Conservation (phyloP, 2,113 vertebrate species). For the Eubucco bourcierii region DNA sequence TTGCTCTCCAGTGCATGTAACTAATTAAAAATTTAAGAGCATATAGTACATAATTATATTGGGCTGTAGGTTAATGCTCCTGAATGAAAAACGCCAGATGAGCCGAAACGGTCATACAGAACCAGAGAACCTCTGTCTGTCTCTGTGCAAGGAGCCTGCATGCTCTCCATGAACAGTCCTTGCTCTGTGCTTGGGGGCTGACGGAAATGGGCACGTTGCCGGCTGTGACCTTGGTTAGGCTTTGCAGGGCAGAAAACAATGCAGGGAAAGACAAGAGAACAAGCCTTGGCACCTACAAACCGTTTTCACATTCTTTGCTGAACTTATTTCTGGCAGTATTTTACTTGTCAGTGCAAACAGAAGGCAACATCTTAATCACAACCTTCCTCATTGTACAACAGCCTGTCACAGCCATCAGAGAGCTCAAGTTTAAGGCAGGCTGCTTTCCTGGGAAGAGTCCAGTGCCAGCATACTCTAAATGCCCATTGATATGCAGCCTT, state of each 20-base stretch:
- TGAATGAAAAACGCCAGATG: conserved; percentile 10
- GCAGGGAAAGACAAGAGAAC: background rate
- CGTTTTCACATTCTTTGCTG: background rate
- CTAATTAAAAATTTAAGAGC: conserved; percentile 53
- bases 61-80: conserved; percentile 25
- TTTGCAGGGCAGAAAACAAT: background rate
- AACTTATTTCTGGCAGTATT: background rate
- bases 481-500: background rate
- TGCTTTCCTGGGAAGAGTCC: background rate
- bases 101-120: background rate
- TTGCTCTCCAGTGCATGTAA: background rate
- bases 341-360: background rate
- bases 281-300: background rate
- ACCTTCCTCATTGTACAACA: background rate
- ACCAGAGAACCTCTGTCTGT: background rate
- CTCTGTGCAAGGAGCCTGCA: background rate
- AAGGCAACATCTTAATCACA: background rate
- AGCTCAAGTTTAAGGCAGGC: background rate
- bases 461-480: background rate
- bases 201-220: accelerated
- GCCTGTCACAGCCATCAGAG: accelerated
- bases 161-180: background rate
- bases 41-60: conserved; percentile 12
- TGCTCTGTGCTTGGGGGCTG: accelerated
- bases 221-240: background rate